phyloP scores from a whole-genome alignment of 2,113 vertebrate species.

The Tragulus kanchil region DNA sequence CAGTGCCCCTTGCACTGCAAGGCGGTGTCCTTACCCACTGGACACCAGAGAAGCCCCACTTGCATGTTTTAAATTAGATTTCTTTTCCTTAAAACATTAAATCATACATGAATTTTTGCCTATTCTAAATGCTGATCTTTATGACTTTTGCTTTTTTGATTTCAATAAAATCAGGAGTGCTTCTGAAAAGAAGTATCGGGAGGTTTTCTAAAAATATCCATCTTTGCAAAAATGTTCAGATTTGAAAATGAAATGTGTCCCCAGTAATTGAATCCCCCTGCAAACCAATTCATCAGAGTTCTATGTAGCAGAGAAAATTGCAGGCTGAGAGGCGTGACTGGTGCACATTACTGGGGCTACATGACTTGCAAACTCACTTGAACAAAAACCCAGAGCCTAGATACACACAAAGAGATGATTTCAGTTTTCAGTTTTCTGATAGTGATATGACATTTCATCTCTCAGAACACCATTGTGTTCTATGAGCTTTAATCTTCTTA shows the following conservation, averaged over 20 bases:
- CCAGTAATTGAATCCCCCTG: conserved; percentile 61
- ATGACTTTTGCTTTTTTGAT: conserved; percentile 44
- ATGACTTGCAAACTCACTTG: neutral
- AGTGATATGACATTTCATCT: neutral
- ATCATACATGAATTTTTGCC: neutral
- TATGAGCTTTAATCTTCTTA: neutral
- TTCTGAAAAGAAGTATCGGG: conserved; percentile 69
- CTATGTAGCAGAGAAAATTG: conserved; percentile 49
- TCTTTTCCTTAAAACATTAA: conserved; percentile 46
- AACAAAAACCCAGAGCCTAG: neutral
- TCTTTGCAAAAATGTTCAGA: conserved; percentile 64
- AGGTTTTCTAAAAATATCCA: conserved; percentile 77
- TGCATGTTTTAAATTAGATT: neutral
- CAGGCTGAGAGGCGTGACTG: neutral
- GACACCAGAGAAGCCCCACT: neutral
- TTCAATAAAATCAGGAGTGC: conserved; percentile 48
- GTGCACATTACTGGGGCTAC: neutral
- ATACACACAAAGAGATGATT: neutral
- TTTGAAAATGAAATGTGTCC: conserved; percentile 74
- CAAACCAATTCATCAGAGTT: conserved; percentile 60
- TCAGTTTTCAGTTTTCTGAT: neutral
- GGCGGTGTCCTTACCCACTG: too few relatives aligned
- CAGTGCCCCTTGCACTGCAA: too few relatives aligned
- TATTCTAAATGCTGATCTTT: conserved; percentile 56
- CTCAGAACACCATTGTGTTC: neutral